phyloP scores from a whole-genome alignment of 2,797 vertebrate genomes.

The Acanthiza pusilla region DNA sequence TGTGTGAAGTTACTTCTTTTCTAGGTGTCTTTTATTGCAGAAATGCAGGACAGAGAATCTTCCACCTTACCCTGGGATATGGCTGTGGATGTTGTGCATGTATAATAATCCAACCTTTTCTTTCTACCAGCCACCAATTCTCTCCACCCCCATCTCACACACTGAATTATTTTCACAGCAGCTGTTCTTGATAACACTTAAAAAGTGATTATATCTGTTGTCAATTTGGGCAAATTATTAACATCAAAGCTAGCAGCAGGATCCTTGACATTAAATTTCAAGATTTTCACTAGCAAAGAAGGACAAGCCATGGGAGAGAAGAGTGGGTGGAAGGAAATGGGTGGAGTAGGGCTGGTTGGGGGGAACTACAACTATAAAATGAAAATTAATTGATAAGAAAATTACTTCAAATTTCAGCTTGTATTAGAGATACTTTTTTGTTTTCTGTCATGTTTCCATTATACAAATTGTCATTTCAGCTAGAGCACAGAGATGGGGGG shows the following conservation, averaged over 20 bases:
- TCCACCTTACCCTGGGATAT: background rate
- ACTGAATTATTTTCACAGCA: constrained; percentile 37
- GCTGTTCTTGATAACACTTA: constrained; percentile 46
- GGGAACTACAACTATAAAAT: background rate
- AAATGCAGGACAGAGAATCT: background rate
- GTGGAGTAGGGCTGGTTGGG: background rate
- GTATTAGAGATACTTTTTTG: background rate
- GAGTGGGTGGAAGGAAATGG: background rate
- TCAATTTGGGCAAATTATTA: constrained; percentile 64
- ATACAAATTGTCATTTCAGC: background rate
- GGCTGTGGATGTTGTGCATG: background rate
- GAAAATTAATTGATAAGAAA: constrained; percentile 6
- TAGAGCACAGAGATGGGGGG: background rate
- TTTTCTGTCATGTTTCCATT: background rate
- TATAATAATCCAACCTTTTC: background rate
- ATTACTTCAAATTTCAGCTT: background rate
- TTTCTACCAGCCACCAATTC: background rate
- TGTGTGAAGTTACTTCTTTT: background rate
- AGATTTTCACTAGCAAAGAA: background rate
- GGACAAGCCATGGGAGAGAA: background rate
- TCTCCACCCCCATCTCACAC: background rate
- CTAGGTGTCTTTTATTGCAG: background rate
- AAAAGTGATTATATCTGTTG: constrained; percentile 60
- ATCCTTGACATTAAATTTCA: constrained; percentile 14
- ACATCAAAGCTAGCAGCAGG: constrained; percentile 32